Conservation (phyloP, 2,888 invertebrate species). For the Polylopha cassiicola region DNA sequence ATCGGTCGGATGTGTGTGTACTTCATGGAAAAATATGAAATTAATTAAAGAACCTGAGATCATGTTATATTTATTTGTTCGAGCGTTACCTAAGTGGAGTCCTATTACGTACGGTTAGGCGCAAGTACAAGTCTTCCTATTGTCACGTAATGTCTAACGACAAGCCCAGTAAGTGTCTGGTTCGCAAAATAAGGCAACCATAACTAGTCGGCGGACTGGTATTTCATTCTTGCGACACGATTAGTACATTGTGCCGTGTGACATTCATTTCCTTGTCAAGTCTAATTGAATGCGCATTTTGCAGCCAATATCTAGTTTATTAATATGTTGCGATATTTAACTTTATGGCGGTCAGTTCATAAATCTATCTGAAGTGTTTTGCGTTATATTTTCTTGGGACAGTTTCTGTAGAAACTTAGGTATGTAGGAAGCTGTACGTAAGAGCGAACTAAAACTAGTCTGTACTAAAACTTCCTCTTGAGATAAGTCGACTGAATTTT, state of each 20-base stretch:
- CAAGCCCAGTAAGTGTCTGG: constrained; percentile 15
- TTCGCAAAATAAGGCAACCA: constrained; percentile 16
- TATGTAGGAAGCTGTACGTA: too few relatives aligned
- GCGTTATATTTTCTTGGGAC: constrained; percentile 9
- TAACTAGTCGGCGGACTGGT: constrained; percentile 19
- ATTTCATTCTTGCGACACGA: constrained; percentile 40
- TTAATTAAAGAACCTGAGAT: neutral
- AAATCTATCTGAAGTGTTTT: constrained; percentile 7
- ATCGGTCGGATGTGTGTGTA: too few relatives aligned
- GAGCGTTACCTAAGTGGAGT: constrained; percentile 9
- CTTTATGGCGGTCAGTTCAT: constrained; percentile 11
- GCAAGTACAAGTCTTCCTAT: constrained; percentile 16
- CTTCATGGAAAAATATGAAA: neutral
- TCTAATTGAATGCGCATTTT: constrained; percentile 34
- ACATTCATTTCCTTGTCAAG: constrained; percentile 43
- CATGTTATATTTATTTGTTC: constrained; percentile 9
- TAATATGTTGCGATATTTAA: constrained; percentile 29
- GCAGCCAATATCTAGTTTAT: constrained; percentile 27
- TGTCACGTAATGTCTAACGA: constrained; percentile 21
- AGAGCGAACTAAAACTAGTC: too few relatives aligned
- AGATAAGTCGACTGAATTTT: neutral
- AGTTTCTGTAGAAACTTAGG: too few relatives aligned
- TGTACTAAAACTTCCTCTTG: too few relatives aligned
- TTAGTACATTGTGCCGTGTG: constrained; percentile 41
- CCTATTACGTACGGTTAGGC: constrained; percentile 14